Conservation (phyloP, 1,140 invertebrate genomes). For the Drosophila pruinosa region DNA sequence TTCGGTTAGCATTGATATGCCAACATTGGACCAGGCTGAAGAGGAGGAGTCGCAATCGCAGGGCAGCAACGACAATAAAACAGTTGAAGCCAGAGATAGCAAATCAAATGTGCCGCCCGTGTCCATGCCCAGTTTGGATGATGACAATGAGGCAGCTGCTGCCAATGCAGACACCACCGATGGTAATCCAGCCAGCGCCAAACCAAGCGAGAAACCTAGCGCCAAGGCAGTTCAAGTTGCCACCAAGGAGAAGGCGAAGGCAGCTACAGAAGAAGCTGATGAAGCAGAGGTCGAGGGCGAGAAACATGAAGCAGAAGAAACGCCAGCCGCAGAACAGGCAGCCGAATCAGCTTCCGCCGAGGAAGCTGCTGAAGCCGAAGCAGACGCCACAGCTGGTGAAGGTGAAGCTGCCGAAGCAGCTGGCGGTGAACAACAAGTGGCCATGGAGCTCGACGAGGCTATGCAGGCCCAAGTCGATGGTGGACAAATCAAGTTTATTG, state of each 20-base stretch:
- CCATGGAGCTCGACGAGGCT: conserved; percentile 81
- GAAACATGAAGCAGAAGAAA: conserved; percentile 41
- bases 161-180: conserved; percentile 33
- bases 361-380: conserved; percentile 52
- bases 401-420: conserved; percentile 47
- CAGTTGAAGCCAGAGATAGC: conserved; percentile 21
- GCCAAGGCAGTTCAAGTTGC: conserved; percentile 37
- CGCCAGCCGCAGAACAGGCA: conserved; percentile 43
- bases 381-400: conserved; percentile 25
- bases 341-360: conserved; percentile 28
- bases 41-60: conserved; percentile 73
- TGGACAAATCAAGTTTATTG: conserved; percentile 82
- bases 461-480: conserved; percentile 81
- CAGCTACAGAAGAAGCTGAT: conserved; percentile 22
- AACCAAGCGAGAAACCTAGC: conserved; percentile 28
- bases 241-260: conserved; percentile 44
- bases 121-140: conserved; percentile 82
- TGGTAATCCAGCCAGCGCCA: conserved; percentile 41
- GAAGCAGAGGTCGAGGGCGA: conserved; percentile 21
- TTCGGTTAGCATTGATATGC: conserved; percentile 81
- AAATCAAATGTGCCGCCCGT: conserved; percentile 66
- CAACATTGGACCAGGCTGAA: conserved; percentile 75
- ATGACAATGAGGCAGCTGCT: conserved; percentile 72
- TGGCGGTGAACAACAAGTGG: conserved; percentile 69
- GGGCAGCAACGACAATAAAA: conserved; percentile 48